Percentiles rank a stretch among this genome's conserved stretches.
Conservation (phyloP, 2,113 vertebrate genomes). For the Hippolais icterina region DNA sequence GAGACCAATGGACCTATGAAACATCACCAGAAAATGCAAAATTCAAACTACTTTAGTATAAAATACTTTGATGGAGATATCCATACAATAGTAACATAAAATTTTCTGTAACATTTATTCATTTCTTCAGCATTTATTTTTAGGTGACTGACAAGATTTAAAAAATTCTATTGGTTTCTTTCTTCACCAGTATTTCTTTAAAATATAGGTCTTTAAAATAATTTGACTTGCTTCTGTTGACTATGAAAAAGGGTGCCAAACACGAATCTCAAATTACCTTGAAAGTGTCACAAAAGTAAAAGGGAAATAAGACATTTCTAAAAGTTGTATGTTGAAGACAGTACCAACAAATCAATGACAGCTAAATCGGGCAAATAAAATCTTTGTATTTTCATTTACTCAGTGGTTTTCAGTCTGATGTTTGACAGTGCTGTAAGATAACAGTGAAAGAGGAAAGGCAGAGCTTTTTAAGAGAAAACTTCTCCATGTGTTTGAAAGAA, state of each 20-base stretch:
- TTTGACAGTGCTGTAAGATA: not conserved
- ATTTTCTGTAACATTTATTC: not conserved
- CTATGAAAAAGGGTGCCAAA: not conserved
- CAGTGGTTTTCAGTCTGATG: not conserved
- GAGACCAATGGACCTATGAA: not conserved
- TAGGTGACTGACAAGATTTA: not conserved
- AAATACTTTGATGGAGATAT: not conserved
- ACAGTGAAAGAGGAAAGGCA: not conserved
- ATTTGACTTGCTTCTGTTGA: not conserved
- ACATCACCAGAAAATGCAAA: not conserved
- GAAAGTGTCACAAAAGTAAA: not conserved
- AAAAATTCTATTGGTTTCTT: not conserved
- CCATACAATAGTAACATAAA: not conserved
- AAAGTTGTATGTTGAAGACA: not conserved
- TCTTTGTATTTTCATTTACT: not conserved
- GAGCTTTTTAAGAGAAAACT: not conserved
- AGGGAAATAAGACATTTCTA: not conserved
- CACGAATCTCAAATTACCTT: not conserved
- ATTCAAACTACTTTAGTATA: not conserved
- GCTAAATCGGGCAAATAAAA: not conserved
- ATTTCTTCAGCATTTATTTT: not conserved
- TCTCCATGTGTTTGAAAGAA: not conserved
- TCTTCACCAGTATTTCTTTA: not conserved
- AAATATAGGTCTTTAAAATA: not conserved
- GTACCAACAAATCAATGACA: not conserved